Evolutionary conservation across 1,140 invertebrate species (phyloP), one percentile per base, ranked within the genome.

Genomic region (Macrosteles quadrilineatus): DNA sequence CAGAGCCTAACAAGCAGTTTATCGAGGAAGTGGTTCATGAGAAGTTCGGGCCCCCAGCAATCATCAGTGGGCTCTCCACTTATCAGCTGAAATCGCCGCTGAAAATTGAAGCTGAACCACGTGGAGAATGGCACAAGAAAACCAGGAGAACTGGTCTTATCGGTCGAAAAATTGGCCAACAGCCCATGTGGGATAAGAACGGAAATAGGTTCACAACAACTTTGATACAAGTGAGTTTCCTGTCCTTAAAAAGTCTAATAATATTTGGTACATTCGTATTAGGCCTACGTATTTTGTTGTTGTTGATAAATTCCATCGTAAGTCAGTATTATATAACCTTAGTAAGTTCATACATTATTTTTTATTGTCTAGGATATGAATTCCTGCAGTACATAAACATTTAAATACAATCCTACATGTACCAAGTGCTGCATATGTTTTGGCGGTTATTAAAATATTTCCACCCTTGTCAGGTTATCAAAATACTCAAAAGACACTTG

Each of bases 111-210:
- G 81, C 86, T 23, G 74, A 81, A 63, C 75, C 77, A 53, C 76
- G 81, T 76, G 80, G 82, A 17, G 78, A 87, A 75, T 97, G 93
- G 91, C 82, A 79, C 14, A 81, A 82, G 55, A 77, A 78, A 1
- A 86, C 88, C 4, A 82, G 84, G 71, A 85, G 97, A 77, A 87
- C 87, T 71, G 98, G 98, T 50, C 77, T 98, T 1, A 90, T 99
- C 78, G 96, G 91, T 0, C 86, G 90, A 66, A 99, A 99, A 84
- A 92, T 99, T 78, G 98, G 98, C 32, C 83, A 92, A 65, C 90
- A 97, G 80, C 95, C 95, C 14, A 83, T 98, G 79, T 99, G 96
- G 96, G 79, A 87, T 1, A 97, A 94, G 81, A 85, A 91, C 82
- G 97, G 97, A 0, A 86, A 86, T 76, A 89, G 85, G 83, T 80